Percentiles rank a stretch among this genome's conserved stretches.
Evolutionary conservation across 1,140 invertebrate genomes (phyloP).

Genomic region (Nixonia krombeini): DNA sequence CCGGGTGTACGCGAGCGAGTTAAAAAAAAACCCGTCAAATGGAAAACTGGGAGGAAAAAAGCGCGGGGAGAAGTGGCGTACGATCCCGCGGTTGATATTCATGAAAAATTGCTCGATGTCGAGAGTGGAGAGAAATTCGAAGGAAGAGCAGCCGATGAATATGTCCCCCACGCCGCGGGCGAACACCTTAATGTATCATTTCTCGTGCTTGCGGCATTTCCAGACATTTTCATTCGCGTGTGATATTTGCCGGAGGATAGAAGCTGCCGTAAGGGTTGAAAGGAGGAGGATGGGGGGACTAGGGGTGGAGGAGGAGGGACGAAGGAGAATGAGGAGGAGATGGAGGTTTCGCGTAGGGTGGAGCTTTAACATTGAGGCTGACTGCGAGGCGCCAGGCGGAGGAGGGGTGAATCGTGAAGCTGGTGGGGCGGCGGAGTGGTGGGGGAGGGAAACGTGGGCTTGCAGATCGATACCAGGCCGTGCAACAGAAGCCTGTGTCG

Average conservation of each 20-base stretch:
- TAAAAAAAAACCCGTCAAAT: too few relatives aligned
- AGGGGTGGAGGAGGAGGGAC: slow-evolving; percentile 5
- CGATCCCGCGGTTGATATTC: slow-evolving; percentile 2
- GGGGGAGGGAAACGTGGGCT: slow-evolving; percentile 14
- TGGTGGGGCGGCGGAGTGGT: slow-evolving; percentile 17
- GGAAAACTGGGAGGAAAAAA: too few relatives aligned
- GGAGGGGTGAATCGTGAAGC: slow-evolving; percentile 36
- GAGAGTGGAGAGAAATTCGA: slow-evolving; percentile 7
- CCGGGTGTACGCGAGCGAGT: too few relatives aligned
- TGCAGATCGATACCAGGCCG: slow-evolving; percentile 51
- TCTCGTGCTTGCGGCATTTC: slow-evolving; percentile 41
- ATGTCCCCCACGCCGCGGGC: slow-evolving; percentile 22
- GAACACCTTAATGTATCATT: slow-evolving; percentile 50
- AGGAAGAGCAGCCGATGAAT: slow-evolving; percentile 32
- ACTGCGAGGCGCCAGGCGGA: slow-evolving; percentile 9
- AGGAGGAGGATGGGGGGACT: slow-evolving; percentile 3
- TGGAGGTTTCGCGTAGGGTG: slow-evolving; percentile 32
- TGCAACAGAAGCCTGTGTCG: slow-evolving; percentile 51
- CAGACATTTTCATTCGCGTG: slow-evolving; percentile 50
- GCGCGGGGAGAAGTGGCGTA: too few relatives aligned
- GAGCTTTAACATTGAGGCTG: slow-evolving; percentile 36
- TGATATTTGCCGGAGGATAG: slow-evolving; percentile 43
- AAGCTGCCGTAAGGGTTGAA: slow-evolving; percentile 26
- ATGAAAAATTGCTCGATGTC: slow-evolving; percentile 18
- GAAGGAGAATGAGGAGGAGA: slow-evolving; percentile 6